Evolutionary conservation across 2,888 invertebrate species (phyloP), one percentile per base, ranked within the genome.

Genomic region (Incurvaria masculella): DNA sequence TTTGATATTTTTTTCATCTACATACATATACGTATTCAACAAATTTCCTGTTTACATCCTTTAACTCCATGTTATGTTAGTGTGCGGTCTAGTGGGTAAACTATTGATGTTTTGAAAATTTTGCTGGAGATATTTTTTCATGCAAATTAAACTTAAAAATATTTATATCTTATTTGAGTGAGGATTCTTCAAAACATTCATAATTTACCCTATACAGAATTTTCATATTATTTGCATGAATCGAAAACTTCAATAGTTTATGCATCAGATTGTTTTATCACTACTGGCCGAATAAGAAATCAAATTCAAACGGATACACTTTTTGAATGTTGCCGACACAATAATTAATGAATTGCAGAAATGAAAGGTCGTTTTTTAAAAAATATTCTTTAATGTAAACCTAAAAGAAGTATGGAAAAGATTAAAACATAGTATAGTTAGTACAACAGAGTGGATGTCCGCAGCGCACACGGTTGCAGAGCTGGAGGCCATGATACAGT

Each of bases 391-490:
- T n/a, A n/a, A n/a, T n/a, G n/a, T n/a, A n/a, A n/a, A n/a, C n/a
- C n/a, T n/a, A n/a, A n/a, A n/a, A n/a, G n/a, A n/a, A n/a, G n/a
- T n/a, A n/a, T n/a, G n/a, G n/a, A n/a, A n/a, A n/a, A n/a, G n/a
- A n/a, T n/a, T n/a, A n/a, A n/a, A n/a, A n/a, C n/a, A n/a, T n/a
- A n/a, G n/a, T n/a, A n/a, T n/a, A n/a, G n/a, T n/a, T n/a, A n/a
- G n/a, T n/a, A n/a, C n/a, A n/a, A n/a, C n/a, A n/a, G n/a, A n/a
- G n/a, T n/a, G n/a, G 75, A 69, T 74, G 45, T 47, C 71, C 74
- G 69, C 87, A 91, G 91, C 87, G 83, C 87, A 88, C 81, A 91
- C 90, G 69, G 91, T 92, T 79, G 86, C 87, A 81, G 91, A 89
- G 81, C 86, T 93, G 81, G 92, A 92, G 84, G 85, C 87, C 73